phyloP scores from a whole-genome alignment of 2,888 invertebrate species.

The Cenopis cana region DNA sequence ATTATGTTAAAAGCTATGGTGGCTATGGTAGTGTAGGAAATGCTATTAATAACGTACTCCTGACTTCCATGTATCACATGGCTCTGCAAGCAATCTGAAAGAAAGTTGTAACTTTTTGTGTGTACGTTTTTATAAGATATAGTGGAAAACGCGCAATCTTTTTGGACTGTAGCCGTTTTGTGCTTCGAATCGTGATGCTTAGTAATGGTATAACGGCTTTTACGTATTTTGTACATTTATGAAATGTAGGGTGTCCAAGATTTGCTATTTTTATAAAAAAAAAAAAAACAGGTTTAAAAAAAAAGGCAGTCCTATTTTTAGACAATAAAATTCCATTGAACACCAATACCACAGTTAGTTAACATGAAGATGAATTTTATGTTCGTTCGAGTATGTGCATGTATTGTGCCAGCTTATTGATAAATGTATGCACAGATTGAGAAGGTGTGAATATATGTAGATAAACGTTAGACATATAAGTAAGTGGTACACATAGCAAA shows the following conservation, averaged over 20 bases:
- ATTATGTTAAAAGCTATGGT: too few relatives aligned
- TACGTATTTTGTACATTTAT: constrained; percentile 12
- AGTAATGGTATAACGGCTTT: constrained; percentile 31
- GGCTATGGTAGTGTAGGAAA: too few relatives aligned
- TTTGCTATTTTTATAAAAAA: too few relatives aligned
- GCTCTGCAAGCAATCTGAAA: too few relatives aligned
- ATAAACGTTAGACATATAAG: background rate
- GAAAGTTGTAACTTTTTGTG: too few relatives aligned
- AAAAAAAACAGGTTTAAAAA: too few relatives aligned
- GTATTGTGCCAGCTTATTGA: background rate
- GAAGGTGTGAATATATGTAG: constrained; percentile 2
- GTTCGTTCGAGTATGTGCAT: background rate
- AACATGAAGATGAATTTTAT: too few relatives aligned
- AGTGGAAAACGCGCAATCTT: background rate
- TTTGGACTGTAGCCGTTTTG: background rate
- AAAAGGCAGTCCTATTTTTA: background rate
- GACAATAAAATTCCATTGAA: background rate
- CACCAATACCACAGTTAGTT: background rate
- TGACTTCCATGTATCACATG: too few relatives aligned
- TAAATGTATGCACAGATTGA: background rate
- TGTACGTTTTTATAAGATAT: too few relatives aligned
- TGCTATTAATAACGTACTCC: too few relatives aligned
- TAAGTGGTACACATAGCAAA: constrained; percentile 12
- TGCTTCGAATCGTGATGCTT: constrained; percentile 20
- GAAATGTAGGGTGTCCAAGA: constrained; percentile 21